Evolutionary conservation across 2,888 invertebrate species (phyloP).

Genomic region (Tinea pellionella): DNA sequence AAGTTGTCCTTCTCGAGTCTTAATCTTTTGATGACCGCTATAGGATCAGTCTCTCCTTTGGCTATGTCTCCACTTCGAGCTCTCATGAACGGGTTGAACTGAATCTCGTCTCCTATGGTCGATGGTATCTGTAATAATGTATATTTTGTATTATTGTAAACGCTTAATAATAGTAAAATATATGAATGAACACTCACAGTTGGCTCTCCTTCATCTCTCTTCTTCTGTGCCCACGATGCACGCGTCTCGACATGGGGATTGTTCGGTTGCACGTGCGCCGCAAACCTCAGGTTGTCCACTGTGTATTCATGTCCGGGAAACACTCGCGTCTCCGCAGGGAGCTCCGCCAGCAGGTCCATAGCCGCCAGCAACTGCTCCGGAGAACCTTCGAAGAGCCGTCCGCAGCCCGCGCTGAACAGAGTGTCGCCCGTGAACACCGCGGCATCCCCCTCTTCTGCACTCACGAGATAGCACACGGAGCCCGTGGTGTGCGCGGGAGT

Average conservation of each 20-base stretch:
- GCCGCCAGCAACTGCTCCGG: constrained; percentile 94
- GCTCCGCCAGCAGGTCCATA: constrained; percentile 77
- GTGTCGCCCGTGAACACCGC: constrained; percentile 98
- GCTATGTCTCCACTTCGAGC: constrained; percentile 38
- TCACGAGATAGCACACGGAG: constrained; percentile 93
- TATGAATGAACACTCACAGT: constrained; percentile 71
- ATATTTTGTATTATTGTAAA: not conserved
- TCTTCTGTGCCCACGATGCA: constrained; percentile 78
- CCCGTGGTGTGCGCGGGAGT: constrained; percentile 98
- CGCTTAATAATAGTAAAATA: not conserved
- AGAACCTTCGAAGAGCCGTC: constrained; percentile 97
- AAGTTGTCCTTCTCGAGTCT: constrained; percentile 87
- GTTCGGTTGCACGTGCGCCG: constrained; percentile 84
- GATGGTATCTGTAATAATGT: constrained; percentile 76
- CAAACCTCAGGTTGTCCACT: constrained; percentile 89
- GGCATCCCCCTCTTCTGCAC: constrained; percentile 61
- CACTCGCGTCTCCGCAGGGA: constrained; percentile 89
- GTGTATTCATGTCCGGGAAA: constrained; percentile 99
- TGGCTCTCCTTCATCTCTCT: constrained; percentile 73
- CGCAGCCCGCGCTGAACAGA: constrained; percentile 95
- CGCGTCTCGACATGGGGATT: constrained; percentile 78
- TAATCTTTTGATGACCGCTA: constrained; percentile 83
- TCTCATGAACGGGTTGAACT: constrained; percentile 95
- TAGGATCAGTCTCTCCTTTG: constrained; percentile 56
- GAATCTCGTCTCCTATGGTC: constrained; percentile 89